A percentile compares a stretch with the other conserved stretches of the same genome.
phyloP scores from a whole-genome alignment of 2,888 invertebrate genomes.

The Halictus ligatus region DNA sequence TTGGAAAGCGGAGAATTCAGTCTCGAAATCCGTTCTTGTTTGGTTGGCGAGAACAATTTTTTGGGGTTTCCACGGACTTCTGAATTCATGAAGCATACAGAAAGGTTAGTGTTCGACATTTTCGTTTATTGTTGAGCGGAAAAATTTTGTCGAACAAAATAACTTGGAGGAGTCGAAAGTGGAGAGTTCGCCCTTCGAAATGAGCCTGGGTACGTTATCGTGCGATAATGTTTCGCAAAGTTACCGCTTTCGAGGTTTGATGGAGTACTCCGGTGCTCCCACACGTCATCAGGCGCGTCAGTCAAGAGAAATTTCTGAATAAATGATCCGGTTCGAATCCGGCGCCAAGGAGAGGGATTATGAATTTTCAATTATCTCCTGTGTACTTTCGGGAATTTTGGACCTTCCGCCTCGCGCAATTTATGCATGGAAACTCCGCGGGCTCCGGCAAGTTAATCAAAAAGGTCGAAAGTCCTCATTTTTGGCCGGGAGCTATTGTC shows the following conservation, averaged over 20 bases:
- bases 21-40: neutral
- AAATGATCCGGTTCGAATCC: conserved; percentile 20
- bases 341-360: neutral
- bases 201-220: accelerated
- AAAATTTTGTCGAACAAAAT: too few relatives aligned
- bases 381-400: conserved; percentile 3
- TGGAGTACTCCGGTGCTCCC: neutral
- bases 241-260: neutral
- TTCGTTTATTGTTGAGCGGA: too few relatives aligned
- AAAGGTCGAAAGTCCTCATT: neutral
- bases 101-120: neutral
- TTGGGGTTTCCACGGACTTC: neutral
- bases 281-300: conserved; percentile 19
- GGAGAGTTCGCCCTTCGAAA: neutral
- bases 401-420: neutral
- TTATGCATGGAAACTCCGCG: neutral
- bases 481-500: neutral
- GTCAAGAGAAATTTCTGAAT: conserved; percentile 21
- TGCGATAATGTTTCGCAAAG: neutral
- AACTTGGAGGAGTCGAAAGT: neutral
- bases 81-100: neutral
- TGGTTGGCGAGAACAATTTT: neutral
- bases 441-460: conserved; percentile 2
- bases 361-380: conserved; percentile 27
- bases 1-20: neutral